Percentiles rank a stretch among this genome's conserved stretches.
Conservation (phyloP, 2,113 vertebrate genomes). For the Anas platyrhynchos region DNA sequence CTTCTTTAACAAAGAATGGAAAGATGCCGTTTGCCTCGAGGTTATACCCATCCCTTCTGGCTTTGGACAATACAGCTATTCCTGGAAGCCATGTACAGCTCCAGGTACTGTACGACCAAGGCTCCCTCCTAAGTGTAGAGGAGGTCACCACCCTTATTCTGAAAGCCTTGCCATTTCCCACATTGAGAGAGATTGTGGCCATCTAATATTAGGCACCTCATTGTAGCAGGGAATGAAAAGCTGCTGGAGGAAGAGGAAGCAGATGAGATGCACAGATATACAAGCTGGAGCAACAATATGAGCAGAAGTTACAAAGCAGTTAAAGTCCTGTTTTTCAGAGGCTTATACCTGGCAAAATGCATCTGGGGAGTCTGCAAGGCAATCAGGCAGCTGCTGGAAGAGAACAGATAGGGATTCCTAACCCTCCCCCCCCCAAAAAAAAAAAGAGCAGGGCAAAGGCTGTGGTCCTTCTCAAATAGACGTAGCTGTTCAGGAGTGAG, state of each 20-base stretch:
- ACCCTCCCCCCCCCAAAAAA: no score
- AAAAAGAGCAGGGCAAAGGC: background rate
- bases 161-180: background rate
- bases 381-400: background rate
- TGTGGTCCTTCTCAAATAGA: background rate
- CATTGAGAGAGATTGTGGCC: background rate
- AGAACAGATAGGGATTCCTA: background rate
- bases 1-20: background rate
- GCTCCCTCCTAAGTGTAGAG: rapidly evolving
- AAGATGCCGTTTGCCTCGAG: background rate
- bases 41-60: background rate
- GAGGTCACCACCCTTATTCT: background rate
- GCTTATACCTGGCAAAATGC: background rate
- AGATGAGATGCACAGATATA: background rate
- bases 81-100: background rate
- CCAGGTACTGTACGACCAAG: background rate
- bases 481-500: background rate
- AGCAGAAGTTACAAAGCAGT: background rate
- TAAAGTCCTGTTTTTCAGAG: background rate
- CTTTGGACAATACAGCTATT: background rate
- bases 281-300: background rate
- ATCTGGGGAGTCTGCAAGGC: background rate
- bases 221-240: background rate
- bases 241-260: background rate
- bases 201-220: background rate